Base-by-base conservation (phyloP, 2,888 invertebrate species). In the Nasonia oneida region DNA sequence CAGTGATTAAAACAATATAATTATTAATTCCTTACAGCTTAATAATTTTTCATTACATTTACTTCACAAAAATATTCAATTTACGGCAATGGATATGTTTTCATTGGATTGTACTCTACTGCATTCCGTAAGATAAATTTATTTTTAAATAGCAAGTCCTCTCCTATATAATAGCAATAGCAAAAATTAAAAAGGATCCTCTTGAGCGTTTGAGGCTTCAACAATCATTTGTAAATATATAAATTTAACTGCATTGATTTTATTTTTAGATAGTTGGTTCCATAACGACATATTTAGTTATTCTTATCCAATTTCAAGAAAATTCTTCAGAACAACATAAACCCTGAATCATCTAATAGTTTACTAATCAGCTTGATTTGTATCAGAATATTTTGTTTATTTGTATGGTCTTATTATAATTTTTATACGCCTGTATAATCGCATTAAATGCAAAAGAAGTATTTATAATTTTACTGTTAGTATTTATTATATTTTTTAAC, bases 301-400 rank as follows among this genome's bases (percentile, higher is more conserved):
- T 87, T 37, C 81, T 85, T 33, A 77, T 88, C 18, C 86, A 88
- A 71, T 88, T 88, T 78, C 87, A 84, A 82, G 3, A 81, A 67
- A 78, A 76, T 29, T 53, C 71, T 47, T 14, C 70, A 14, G 64
- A 78, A 15, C 39, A 64, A 42, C n/a, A 81, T 75, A 67, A 29
- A 64, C 53, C 6, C 4, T 29, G 29, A 29, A 29, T 29, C 29
- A 29, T 29, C 1, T 29, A 29, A 29, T 29, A 2, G 29, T 29
- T 29, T 29, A 29, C 29, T 29, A 29, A 29, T 29, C 29, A 29
- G 29, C 1, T 29, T 29, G 29, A 29, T 29, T 29, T 39, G 42
- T 42, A 42, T 10, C 10, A 42, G 6, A 42, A 42, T 42, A 42
- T 42, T 42, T 8, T 5, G 3, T 42, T 42, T 42, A 8, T 8